Percentiles rank a stretch among this genome's conserved stretches.
Conservation (phyloP, 2,797 vertebrate species). For the Delichon dasypus region DNA sequence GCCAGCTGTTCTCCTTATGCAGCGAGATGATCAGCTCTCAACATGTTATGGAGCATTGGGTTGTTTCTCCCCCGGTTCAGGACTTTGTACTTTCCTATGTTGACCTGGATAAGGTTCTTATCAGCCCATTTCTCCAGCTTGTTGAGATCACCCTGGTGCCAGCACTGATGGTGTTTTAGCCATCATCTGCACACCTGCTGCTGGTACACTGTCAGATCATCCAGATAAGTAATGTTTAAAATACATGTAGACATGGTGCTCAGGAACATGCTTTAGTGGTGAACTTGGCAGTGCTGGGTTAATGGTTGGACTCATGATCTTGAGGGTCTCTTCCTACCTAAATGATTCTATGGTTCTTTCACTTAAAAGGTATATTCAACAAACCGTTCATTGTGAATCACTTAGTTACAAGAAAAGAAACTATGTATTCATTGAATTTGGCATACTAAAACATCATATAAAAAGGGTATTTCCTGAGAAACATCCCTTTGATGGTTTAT, state of each 20-base stretch:
- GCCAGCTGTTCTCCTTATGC: neutral
- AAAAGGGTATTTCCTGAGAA: neutral
- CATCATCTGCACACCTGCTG: neutral
- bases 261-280: neutral
- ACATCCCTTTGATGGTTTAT: neutral
- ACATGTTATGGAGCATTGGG: accelerated
- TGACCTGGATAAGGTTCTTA: neutral
- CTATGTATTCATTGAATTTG: neutral
- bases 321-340: neutral
- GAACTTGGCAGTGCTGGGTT: neutral
- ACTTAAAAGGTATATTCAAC: neutral
- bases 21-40: neutral
- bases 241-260: neutral
- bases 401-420: neutral
- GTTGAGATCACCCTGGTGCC: neutral
- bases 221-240: neutral
- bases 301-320: too few species aligned
- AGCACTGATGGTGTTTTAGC: neutral
- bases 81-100: neutral
- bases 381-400: neutral
- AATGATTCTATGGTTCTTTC: neutral
- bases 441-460: neutral
- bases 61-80: neutral
- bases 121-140: neutral
- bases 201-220: neutral